Evolutionary conservation across 2,113 vertebrate genomes (phyloP).

Genomic region (Forbesichthys agassizii): DNA sequence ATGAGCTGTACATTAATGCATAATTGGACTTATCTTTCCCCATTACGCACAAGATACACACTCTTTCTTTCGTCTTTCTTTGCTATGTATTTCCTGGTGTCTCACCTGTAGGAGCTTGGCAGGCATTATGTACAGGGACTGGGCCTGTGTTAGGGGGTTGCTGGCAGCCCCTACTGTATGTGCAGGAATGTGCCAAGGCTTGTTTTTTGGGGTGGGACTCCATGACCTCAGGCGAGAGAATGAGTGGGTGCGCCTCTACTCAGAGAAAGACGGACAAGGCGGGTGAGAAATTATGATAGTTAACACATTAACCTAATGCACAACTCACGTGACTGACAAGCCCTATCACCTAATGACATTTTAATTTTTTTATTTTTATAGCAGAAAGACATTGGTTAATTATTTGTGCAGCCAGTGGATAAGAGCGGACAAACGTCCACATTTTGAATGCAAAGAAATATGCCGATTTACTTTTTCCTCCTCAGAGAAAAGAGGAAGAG

Average conservation of each 20-base stretch:
- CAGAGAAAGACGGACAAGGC: slow-evolving; percentile 58
- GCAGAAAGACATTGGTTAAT: slow-evolving; percentile 49
- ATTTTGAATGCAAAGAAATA: slow-evolving; percentile 42
- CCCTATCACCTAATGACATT: neutral
- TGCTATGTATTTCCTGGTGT: slow-evolving; percentile 41
- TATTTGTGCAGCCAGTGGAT: slow-evolving; percentile 41
- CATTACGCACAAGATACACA: slow-evolving; percentile 14
- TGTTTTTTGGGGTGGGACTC: slow-evolving; percentile 82
- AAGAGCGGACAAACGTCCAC: slow-evolving; percentile 45
- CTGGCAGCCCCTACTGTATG: slow-evolving; percentile 73
- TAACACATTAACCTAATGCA: slow-evolving; percentile 45
- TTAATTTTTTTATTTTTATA: slow-evolving; percentile 4
- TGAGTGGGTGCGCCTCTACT: slow-evolving; percentile 75
- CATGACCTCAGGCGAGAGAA: slow-evolving; percentile 80
- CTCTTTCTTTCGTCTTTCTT: slow-evolving; percentile 19
- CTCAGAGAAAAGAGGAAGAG: slow-evolving; percentile 49
- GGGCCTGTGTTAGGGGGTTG: slow-evolving; percentile 54
- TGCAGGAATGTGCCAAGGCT: slow-evolving; percentile 77
- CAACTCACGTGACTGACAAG: slow-evolving; percentile 13
- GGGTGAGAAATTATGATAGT: slow-evolving; percentile 44
- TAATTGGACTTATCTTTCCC: slow-evolving; percentile 43
- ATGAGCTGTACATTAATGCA: slow-evolving; percentile 48
- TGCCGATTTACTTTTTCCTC: slow-evolving; percentile 64
- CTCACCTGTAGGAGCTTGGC: slow-evolving; percentile 70
- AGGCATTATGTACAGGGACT: slow-evolving; percentile 49